A percentile compares a stretch with the other conserved stretches of the same genome.
Evolutionary conservation across 1,140 invertebrate species (phyloP).

Genomic region (Aricia agestis): DNA sequence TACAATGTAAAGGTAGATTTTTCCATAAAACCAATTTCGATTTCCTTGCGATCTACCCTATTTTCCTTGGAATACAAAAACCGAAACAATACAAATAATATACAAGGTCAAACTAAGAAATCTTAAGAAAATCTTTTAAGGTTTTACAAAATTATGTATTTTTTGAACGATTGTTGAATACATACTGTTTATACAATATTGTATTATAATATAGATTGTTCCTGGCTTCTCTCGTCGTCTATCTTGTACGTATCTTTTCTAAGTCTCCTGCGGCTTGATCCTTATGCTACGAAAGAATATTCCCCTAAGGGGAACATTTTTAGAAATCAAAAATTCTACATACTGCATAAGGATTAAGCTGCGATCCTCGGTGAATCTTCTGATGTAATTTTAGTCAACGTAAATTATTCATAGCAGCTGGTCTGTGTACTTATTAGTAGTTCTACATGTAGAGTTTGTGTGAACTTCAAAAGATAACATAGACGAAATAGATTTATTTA

Average conservation of each 20-base stretch:
- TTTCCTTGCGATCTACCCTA: neutral
- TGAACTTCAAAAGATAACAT: neutral
- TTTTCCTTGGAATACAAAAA: neutral
- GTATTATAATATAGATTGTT: constrained; percentile 16
- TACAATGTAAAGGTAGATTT: neutral
- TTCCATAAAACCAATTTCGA: neutral
- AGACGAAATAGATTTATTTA: constrained; percentile 14
- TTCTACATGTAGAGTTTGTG: neutral
- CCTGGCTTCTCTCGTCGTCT: neutral
- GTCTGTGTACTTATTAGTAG: constrained; percentile 12
- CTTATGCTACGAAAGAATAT: neutral
- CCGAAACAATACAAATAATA: neutral
- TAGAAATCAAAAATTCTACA: neutral
- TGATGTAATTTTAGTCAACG: neutral
- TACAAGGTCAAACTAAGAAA: neutral
- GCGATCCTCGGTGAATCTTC: neutral
- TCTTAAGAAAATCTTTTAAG: neutral
- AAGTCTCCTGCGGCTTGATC: neutral
- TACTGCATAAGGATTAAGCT: neutral
- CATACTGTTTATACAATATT: constrained; percentile 9
- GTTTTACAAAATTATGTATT: neutral
- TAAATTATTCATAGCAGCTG: constrained; percentile 2
- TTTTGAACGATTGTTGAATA: neutral
- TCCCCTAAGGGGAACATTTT: neutral
- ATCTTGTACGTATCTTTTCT: neutral